Percentiles rank a stretch among this genome's conserved stretches.
These are phyloP conservation scores for Troides helena DNA, from an alignment of 2,888 invertebrate species.

Conservation along the genomic window DNA sequence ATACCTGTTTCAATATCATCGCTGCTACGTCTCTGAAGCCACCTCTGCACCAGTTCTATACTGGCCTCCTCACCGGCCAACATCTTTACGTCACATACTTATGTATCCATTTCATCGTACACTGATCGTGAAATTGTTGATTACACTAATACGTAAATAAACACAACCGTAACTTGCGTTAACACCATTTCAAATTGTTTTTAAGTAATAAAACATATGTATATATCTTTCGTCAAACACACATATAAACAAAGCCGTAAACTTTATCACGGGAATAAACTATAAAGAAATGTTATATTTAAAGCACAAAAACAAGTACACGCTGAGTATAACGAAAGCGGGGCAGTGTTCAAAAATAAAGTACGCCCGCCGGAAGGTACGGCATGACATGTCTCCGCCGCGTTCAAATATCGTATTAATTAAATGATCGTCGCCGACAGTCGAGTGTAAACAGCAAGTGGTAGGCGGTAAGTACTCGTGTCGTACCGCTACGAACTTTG, in stretches of 20 bases:
- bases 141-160: slow-evolving; percentile 5
- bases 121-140: slow-evolving; percentile 22
- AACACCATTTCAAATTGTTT: slow-evolving; percentile 2
- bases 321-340: slow-evolving; percentile 1
- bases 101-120: slow-evolving; percentile 30
- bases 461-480: slow-evolving; percentile 54
- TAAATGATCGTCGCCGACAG: slow-evolving; percentile 67
- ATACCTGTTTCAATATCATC: slow-evolving; percentile 67
- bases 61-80: slow-evolving; percentile 74
- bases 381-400: slow-evolving; percentile 57
- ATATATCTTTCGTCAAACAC: not conserved
- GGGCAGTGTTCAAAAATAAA: slow-evolving; percentile 37
- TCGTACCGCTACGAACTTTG: slow-evolving; percentile 38
- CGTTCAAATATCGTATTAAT: slow-evolving; percentile 75
- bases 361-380: slow-evolving; percentile 39
- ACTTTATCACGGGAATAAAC: slow-evolving; percentile 4
- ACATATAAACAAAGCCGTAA: slow-evolving; percentile 8
- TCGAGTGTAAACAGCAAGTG: slow-evolving; percentile 67
- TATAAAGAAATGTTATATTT: slow-evolving; percentile 11
- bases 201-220: not conserved
- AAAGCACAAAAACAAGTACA: slow-evolving; percentile 7
- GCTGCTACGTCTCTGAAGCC: slow-evolving; percentile 65
- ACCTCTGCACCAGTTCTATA: slow-evolving; percentile 71
- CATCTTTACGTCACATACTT: slow-evolving; percentile 67
- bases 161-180: slow-evolving; percentile 9